Evolutionary conservation across 1,140 invertebrate species (phyloP), one percentile per base, ranked within the genome.

Genomic region (Tyrophagus putrescentiae): DNA sequence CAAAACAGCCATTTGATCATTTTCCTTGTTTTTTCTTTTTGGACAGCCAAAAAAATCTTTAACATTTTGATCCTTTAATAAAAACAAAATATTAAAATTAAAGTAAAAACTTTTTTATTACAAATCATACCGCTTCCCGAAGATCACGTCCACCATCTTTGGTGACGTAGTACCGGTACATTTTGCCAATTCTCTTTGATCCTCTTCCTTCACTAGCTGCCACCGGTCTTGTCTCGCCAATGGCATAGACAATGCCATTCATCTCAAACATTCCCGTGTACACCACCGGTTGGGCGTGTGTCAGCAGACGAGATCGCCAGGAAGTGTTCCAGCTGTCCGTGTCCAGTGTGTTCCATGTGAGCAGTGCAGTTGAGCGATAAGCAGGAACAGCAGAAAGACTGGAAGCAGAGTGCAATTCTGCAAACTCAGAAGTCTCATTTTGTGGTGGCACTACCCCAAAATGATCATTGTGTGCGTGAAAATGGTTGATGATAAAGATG

Each of bases 191-290:
- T 59, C 57, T 31, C 4, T 21, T n/a, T 13, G 31, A 13, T 16
- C 11, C 18, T 2, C 28, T 44, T 5, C 25, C 2, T 11, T 13
- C 13, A 11, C 21, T 31, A 11, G 7, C 7, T 11, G 7, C 6
- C 5, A 32, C 6, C 7, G 4, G n/a, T n/a, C 31, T 45, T 18
- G 4, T 13, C 36, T 59, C 57, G 32, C 57, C 57, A n/a, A 59
- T 45, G 11, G 57, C 57, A 59, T 59, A 59, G 16, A 59, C 25
- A 34, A 59, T 59, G 21, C 57, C 57, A 45, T 59, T 59, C 57
- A 59, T 59, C 50, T 59, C 57, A 45, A 59, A 59, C 57, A 59
- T 59, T 9, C 57, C 57, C 9, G 57, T 59, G 27, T 44, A 59
- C 5, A 42, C 1, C 6, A 59, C 57, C 28, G 52, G 52, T 11